Base-by-base conservation (phyloP, 2,888 invertebrate species). In the Drosophila lutescens region DNA sequence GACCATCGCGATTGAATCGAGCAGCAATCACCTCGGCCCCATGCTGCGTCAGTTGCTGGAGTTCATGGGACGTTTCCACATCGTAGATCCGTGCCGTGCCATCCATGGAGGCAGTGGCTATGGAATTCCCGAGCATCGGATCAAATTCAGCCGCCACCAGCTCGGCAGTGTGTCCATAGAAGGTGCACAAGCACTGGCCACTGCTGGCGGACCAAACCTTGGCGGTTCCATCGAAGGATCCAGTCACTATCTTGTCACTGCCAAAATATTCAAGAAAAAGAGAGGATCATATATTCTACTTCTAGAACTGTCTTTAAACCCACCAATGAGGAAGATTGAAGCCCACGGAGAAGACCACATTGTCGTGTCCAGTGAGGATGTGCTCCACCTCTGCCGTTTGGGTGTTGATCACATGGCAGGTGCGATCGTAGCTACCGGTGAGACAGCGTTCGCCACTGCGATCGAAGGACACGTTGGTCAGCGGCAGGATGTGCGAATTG, bases 361-460 rank as follows among this genome's bases (percentile, higher is more conserved):
- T 97, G 80, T 95, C 94, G 84, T 97, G 97, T 17, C 96, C 96
- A 36, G 94, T 92, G 40, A 97, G 93, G 7, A 95, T 94, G 88
- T 94, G 93, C 82, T 95, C 91, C 90, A 96, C 95, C 69, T 93
- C 93, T 44, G 96, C 96, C 12, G 93, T 93, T 71, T 95, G 94
- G 71, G 96, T 95, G 91, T 95, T 94, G 95, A 96, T 96, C 60
- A 97, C 93, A 91, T 96, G 96, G 92, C 97, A 97, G 17, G 96
- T 96, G 77, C 97, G 93, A 91, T 97, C 97, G 90, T 97, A 97
- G 91, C 97, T 97, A 76, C 96, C 96, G 2, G 97, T 95, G 72
- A 96, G 92, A 91, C 96, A 96, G 89, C 96, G 96, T 86, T 93
- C 93, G 12, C 96, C 96, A 83, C 93, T 93, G 90, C 95, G 95